Conservation (phyloP, 1,140 invertebrate species). For the Bombyx mori region ASM3026992v2 NC_085125.1:10730001-10730500, state of each 20-base stretch:
- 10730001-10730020: conserved; percentile 2
- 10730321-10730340: conserved; percentile 1
- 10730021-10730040: neutral
- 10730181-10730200: conserved; percentile 35
- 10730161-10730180: conserved; percentile 10
- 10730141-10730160: conserved; percentile 13
- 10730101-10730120: conserved; percentile 15
- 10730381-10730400: conserved; percentile 17
- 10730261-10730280: conserved; percentile 34
- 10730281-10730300: conserved; percentile 17
- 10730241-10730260: conserved; percentile 25
- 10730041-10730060: neutral
- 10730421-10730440: conserved; percentile 15
- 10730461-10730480: conserved; percentile 17
- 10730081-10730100: conserved; percentile 11
- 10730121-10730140: conserved; percentile 15
- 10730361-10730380: conserved; percentile 12
- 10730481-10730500: conserved; percentile 11
- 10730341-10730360: conserved; percentile 9
- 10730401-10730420: conserved; percentile 6
- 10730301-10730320: conserved; percentile 8
- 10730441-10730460: conserved; percentile 20
- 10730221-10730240: conserved; percentile 44
- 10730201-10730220: conserved; percentile 35
- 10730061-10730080: conserved; percentile 1